These are phyloP conservation scores for Prolemur simus DNA, from an alignment of 2,113 vertebrate species.

Conservation along the genomic window DNA sequence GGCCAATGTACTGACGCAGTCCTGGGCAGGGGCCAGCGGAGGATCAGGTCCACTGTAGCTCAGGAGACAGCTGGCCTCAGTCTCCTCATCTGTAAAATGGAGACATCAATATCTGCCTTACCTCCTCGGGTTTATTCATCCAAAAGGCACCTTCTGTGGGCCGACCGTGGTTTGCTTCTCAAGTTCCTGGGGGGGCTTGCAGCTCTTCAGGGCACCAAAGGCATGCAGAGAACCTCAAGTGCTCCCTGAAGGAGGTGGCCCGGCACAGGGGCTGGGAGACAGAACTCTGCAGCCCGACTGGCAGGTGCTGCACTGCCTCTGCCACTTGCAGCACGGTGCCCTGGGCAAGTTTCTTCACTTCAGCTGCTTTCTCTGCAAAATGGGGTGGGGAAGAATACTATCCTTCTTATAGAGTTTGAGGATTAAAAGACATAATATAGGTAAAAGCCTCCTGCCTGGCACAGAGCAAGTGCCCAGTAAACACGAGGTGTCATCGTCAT, in stretches of 20 bases:
- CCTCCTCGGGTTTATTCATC: neutral
- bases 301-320: neutral
- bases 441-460: neutral
- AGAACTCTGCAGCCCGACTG: neutral
- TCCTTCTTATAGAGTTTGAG: neutral
- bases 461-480: neutral
- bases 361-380: neutral
- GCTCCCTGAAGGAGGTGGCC: neutral
- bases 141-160: neutral
- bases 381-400: neutral
- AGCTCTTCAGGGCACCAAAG: neutral
- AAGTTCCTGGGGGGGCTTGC: neutral
- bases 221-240: neutral
- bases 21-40: neutral
- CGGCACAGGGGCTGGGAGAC: rapidly evolving
- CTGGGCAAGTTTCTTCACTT: neutral
- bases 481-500: neutral
- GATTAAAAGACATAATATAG: neutral
- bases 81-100: constrained; percentile 20
- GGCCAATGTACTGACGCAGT: neutral
- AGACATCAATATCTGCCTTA: neutral
- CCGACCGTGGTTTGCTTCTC: neutral
- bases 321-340: neutral
- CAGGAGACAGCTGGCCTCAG: neutral
- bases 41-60: neutral